Base-by-base conservation (phyloP, 1,140 invertebrate genomes). In the Drosophila yakuba region DNA sequence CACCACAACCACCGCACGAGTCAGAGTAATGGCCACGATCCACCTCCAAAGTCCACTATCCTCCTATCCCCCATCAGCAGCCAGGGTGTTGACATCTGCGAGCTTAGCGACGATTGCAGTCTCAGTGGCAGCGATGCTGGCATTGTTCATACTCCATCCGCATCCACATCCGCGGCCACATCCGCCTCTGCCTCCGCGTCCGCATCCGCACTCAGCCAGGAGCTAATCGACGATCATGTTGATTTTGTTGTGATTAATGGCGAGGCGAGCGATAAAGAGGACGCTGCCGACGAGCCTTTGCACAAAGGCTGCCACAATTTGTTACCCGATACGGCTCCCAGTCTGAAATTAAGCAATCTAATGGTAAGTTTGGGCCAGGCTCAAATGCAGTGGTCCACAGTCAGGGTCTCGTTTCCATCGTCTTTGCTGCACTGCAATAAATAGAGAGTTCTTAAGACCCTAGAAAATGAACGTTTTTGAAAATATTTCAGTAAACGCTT, bases 321-420 rank as follows among this genome's bases (percentile, higher is more conserved):
- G 84, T 84, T 91, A 80, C 81, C 81, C 66, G 84, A 90, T 88
- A 92, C 91, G 48, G 91, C 88, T 59, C 91, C 91, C 47, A 92
- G 91, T 71, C 62, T 91, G 63, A 92, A 92, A 92, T 91, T 92
- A 77, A 92, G 91, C 72, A 91, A 91, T 89, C 91, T 92, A 78
- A 92, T 92, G 91, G 91, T 92, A 90, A 92, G 91, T 82, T 60
- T 47, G 62, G 35, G 62, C 57, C 51, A 25, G 66, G 59, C 48
- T 32, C 39, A 59, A 66, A 73, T 54, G 64, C 59, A 55, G 78
- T 69, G 77, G 74, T 77, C 69, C 63, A 25, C n/a, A 14, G 23
- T 55, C 55, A 14, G 73, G 41, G 48, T 44, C 51, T 57, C 28
- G 44, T 48, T 36, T 45, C 47, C 57, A 45, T 63, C 51, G 45